Percentiles rank a stretch among this genome's conserved stretches.
These are phyloP conservation scores for Bombus sibiricus DNA, from an alignment of 1,140 invertebrate species.

Conservation along the genomic window DNA sequence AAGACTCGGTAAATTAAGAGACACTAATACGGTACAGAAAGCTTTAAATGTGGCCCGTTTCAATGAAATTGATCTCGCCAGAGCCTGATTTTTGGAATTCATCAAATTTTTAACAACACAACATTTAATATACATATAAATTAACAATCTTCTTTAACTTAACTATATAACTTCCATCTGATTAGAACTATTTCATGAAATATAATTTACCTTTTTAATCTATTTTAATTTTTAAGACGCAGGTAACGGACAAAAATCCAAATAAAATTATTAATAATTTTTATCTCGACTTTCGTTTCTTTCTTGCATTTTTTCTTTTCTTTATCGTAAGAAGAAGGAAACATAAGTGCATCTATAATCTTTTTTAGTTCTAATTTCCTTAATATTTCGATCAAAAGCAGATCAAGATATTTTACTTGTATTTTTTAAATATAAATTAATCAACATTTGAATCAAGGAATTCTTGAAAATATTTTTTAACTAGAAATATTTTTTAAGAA, in stretches of 20 bases:
- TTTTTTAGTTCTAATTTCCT: not conserved
- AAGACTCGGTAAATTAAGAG: slow-evolving; percentile 68
- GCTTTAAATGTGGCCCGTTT: slow-evolving; percentile 62
- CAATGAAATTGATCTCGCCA: slow-evolving; percentile 63
- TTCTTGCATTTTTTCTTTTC: not conserved
- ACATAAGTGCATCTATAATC: not conserved
- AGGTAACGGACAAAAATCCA: not conserved
- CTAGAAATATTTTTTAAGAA: slow-evolving; percentile 68
- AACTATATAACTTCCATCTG: not conserved
- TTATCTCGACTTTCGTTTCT: not conserved
- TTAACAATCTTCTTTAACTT: not conserved
- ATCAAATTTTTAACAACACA: not conserved
- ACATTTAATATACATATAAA: not conserved
- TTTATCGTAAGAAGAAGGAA: not conserved
- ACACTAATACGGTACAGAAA: slow-evolving; percentile 57
- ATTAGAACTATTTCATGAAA: not conserved
- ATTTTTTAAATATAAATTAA: not conserved
- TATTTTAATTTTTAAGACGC: not conserved
- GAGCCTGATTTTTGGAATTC: not conserved
- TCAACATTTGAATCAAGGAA: not conserved
- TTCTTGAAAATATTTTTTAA: slow-evolving; percentile 68
- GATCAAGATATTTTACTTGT: not conserved
- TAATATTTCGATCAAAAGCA: not conserved
- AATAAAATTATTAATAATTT: slow-evolving; percentile 11
- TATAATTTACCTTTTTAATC: not conserved